Base-by-base conservation (phyloP, 2,113 vertebrate genomes). In the Thamnaconus septentrionalis region DNA sequence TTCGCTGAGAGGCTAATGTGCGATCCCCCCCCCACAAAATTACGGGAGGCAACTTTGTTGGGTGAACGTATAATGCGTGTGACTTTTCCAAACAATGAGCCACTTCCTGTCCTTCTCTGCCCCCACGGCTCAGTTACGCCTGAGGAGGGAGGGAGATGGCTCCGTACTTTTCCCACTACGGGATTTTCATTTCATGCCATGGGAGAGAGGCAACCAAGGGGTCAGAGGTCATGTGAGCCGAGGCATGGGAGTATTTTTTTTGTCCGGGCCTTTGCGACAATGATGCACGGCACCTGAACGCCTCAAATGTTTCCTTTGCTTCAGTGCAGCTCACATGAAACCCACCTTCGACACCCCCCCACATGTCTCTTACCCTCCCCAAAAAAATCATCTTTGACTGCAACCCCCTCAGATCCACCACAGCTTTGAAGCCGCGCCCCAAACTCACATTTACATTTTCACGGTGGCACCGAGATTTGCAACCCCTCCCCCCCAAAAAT, bases 171-270 rank as follows among this genome's bases (percentile, higher is more conserved):
- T 64, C 65, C 58, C 39, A 6, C 78, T 50, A 75, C 9, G 31
- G 71, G 64, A 71, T 78, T 84, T 84, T 66, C 64, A 82, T 83
- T 87, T 74, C 76, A 82, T 84, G 74, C 69, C 77, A 76, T 53
- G 77, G 70, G 65, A 81, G 68, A 80, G 71, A 80, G 62, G 53
- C 78, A 72, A 66, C 74, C 41, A 1, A 52, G 59, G 62, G 83
- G 78, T 81, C 79, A 87, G 64, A 78, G 87, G 73, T 88, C 83
- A 86, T 58, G 70, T 49, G 59, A 82, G 77, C 66, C 52, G 49
- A 85, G 79, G 54, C 47, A 64, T 53, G 64, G 73, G 69, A 64
- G 11, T 47, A 66, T 68, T 56, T 69, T 66, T 31, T 31, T 51
- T 44, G 57, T 6, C 43, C 18, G 18, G 31, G 52, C 47, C 3